These are phyloP conservation scores for Antennarius maculatus DNA, from an alignment of 2,797 vertebrate genomes.

Conservation along the genomic window DNA sequence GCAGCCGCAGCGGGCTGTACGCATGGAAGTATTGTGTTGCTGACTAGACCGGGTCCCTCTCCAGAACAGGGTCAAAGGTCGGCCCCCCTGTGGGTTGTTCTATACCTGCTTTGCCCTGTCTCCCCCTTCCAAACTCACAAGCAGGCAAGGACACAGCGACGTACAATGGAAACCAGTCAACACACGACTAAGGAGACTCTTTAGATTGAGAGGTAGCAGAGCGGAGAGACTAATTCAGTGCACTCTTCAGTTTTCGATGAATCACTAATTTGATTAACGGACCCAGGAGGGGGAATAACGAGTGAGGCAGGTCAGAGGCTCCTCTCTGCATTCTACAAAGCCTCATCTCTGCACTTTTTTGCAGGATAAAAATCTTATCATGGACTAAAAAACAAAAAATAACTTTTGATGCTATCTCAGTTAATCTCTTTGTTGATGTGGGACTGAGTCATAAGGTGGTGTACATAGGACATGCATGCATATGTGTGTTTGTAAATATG, in stretches of 20 bases:
- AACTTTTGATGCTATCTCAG: conserved; percentile 64
- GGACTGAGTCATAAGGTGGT: conserved; percentile 53
- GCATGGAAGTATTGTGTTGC: conserved; percentile 87
- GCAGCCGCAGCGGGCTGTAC: conserved; percentile 84
- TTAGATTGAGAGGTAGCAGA: conserved; percentile 74
- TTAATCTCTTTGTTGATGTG: conserved; percentile 65
- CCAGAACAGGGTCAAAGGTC: conserved; percentile 86
- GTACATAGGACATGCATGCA: conserved; percentile 12
- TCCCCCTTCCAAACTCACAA: conserved; percentile 55
- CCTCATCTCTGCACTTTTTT: conserved; percentile 61
- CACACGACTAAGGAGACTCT: conserved; percentile 63
- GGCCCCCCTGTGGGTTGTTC: conserved; percentile 75
- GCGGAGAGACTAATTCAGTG: conserved; percentile 70
- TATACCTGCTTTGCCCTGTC: conserved; percentile 82
- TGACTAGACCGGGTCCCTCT: conserved; percentile 73
- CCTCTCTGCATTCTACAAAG: conserved; percentile 25
- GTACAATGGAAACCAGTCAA: conserved; percentile 69
- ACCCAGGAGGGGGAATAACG: conserved; percentile 52
- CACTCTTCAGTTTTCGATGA: conserved; percentile 65
- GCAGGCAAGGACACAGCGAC: conserved; percentile 31
- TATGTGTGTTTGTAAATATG: conserved; percentile 35
- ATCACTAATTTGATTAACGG: conserved; percentile 74
- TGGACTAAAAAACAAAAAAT: conserved; percentile 60
- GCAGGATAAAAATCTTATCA: conserved; percentile 67
- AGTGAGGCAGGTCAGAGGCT: conserved; percentile 48